A percentile compares a stretch with the other conserved stretches of the same genome.
Conservation (phyloP, 2,888 invertebrate genomes). For the Cynaeus angustus region DNA sequence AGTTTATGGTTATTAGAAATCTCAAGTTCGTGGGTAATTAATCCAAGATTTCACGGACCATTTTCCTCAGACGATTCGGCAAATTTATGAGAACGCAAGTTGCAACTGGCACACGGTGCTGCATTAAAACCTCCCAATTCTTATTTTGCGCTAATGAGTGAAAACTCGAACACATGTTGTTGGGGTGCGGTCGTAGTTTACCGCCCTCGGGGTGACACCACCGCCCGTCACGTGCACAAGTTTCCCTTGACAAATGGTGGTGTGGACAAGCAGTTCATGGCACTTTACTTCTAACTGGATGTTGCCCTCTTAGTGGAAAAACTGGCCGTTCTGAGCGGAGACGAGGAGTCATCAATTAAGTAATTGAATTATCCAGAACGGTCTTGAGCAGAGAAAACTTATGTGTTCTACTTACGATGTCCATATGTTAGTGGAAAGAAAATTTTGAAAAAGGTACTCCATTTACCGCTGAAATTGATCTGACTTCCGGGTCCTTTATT, state of each 20-base stretch:
- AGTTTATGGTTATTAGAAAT: slow-evolving; percentile 38
- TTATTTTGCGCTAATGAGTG: slow-evolving; percentile 51
- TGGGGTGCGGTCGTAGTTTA: slow-evolving; percentile 45
- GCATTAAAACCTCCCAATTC: slow-evolving; percentile 49
- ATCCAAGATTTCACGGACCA: slow-evolving; percentile 45
- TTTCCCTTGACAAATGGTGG: slow-evolving; percentile 48
- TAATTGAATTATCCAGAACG: slow-evolving; percentile 32
- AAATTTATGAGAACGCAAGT: slow-evolving; percentile 44
- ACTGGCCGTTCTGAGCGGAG: neutral
- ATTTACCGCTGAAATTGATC: neutral
- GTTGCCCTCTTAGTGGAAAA: slow-evolving; percentile 19
- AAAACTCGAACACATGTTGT: slow-evolving; percentile 51
- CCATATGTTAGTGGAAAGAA: neutral
- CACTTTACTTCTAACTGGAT: slow-evolving; percentile 26
- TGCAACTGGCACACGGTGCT: slow-evolving; percentile 48
- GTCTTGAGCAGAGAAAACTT: neutral
- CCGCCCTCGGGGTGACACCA: slow-evolving; percentile 40
- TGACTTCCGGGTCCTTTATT: neutral
- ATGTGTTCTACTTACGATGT: neutral
- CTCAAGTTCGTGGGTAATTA: slow-evolving; percentile 36
- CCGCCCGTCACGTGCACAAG: slow-evolving; percentile 48
- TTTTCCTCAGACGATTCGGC: slow-evolving; percentile 30
- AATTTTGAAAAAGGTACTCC: no score
- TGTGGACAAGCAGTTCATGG: slow-evolving; percentile 40
- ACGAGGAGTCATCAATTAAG: slow-evolving; percentile 22